Evolutionary conservation across 2,113 vertebrate species (phyloP).

Genomic region (Tragelaphus buxtoni): DNA sequence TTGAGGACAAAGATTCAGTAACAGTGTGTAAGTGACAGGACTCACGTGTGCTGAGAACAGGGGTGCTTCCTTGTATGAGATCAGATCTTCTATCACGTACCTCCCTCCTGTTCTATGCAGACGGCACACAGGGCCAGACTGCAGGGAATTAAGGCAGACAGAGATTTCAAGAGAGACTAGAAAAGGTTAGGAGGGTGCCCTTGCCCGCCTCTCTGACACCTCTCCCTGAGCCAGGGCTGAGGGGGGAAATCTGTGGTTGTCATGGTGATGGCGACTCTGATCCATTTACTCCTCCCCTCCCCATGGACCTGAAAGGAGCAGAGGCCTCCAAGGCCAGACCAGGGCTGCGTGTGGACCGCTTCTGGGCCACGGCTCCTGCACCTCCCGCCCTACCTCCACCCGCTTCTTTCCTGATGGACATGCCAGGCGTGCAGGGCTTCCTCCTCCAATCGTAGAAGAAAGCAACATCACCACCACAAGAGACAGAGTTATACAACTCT

Average conservation of each 20-base stretch:
- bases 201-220: not conserved
- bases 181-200: not conserved
- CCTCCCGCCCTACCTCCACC: not conserved
- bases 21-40: accelerated
- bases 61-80: accelerated
- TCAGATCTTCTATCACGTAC: accelerated
- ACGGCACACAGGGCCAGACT: too few relatives aligned
- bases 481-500: not conserved
- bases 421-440: accelerated
- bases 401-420: not conserved
- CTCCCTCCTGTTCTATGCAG: accelerated
- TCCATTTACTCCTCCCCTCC: not conserved
- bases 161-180: not conserved
- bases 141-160: not conserved
- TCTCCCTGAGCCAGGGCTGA: not conserved
- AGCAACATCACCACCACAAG: not conserved
- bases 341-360: accelerated
- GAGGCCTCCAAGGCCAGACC: not conserved
- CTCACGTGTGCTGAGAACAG: accelerated
- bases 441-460: not conserved
- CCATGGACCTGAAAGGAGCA: not conserved
- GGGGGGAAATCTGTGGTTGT: not conserved
- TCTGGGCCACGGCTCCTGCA: not conserved
- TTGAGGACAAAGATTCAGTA: not conserved
- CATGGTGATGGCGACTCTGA: not conserved